Evolutionary conservation across 2,113 vertebrate species (phyloP), one percentile per base, ranked within the genome.

Genomic region (pig (Sus scrofa)): DNA sequence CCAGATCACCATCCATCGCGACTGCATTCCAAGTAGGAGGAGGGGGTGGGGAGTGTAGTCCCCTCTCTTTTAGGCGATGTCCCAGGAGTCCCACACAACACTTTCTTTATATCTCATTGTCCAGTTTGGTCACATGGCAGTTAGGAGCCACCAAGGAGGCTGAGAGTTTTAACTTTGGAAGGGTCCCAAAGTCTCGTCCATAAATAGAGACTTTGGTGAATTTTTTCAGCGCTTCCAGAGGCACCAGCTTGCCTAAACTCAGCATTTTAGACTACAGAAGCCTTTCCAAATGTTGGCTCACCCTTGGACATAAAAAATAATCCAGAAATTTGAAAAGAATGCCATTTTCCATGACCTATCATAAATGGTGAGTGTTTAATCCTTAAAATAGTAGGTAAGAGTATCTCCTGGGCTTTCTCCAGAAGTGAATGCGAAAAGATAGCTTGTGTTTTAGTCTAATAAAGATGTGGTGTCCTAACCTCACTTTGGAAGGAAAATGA

Each of bases 271-370:
- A 73, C n/a, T 83, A 16, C 9, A 58, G 54, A 85, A 89, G 20
- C 0, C 39, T 77, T 77, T 63, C 34, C 26, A 26, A 79, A 60
- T 24, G 16, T 82, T 89, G 73, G 8, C 26, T 95, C n/a, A 63
- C 30, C 4, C 19, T n/a, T 77, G 30, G 37, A 58, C 50, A 12
- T 39, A 50, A 54, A 68, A 81, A 78, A 12, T 24, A 56, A 75
- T 27, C 62, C 58, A 14, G 12, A 65, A n/a, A 18, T 84, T 88
- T 75, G 52, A 93, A 73, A 74, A 86, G n/a, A 86, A 96, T 88
- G 44, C 16, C 30, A 20, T 68, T 91, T 77, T 73, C 58, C 50
- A 30, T 73, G n/a, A 86, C 56, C 78, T 50, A 54, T 82, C 70
- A 63, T 50, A 86, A 86, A 86, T 27, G 32, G 22, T 65, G 58